Evolutionary conservation across 2,888 invertebrate species (phyloP), one percentile per base, ranked within the genome.

Genomic region (Xestoiulus laeticollis): DNA sequence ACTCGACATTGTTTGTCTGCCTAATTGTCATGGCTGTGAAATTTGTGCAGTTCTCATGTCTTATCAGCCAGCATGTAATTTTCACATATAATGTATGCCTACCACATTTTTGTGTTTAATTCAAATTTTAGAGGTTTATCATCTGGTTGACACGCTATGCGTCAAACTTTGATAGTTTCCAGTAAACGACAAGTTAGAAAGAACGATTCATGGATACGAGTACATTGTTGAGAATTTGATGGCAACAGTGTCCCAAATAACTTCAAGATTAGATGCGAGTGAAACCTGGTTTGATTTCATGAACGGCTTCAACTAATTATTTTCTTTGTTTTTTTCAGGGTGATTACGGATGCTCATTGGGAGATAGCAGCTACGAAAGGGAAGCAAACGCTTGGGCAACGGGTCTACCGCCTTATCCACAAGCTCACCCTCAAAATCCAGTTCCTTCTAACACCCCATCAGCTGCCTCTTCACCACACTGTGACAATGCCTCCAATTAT

Each of bases 401-500:
- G 0, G 44, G 38, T 33, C 22, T 87, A 48, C 87, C 87, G 30
- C 68, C 68, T 33, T 87, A 87, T 87, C 87, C 78, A 78, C 87
- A 59, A 38, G 26, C 53, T 19, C 86, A 86, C 53, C 78, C 59
- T 78, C 78, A 78, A 78, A 30, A 33, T 78, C 68, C 87, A 38
- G 38, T 87, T 48, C 78, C 38, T 48, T 22, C 87, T 19, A 59
- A 59, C 32, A 33, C 68, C n/a, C 87, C 87, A 16, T 68, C 33
- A 68, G 43, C 87, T 78, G 82, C 85, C 26, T 85, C 87, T 22
- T 53, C 86, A 16, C 82, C 87, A 68, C 87, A 87, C 30, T 87
- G 87, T 38, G 87, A 87, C 32, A 87, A 87, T 87, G 87, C 78
- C 43, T 78, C 87, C 44, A 78, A 78, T 38, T 87, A 87, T 33